phyloP scores from a whole-genome alignment of 2,888 invertebrate species.

The Blera fallax region DNA sequence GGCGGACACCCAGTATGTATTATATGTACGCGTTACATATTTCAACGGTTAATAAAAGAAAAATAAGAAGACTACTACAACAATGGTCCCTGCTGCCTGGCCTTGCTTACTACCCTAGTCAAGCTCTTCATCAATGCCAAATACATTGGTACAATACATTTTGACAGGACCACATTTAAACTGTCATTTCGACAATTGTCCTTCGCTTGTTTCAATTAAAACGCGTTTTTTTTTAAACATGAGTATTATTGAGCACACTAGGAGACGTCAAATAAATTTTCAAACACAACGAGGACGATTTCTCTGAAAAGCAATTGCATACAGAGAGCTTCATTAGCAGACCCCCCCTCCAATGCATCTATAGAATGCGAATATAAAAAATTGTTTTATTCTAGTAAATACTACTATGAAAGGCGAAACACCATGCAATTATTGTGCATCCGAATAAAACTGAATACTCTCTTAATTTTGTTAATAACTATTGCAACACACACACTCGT shows the following conservation, averaged over 20 bases:
- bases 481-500: neutral
- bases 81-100: too few species aligned
- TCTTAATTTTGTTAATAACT: constrained; percentile 22
- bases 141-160: too few species aligned
- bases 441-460: constrained; percentile 5
- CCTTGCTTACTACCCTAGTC: too few species aligned
- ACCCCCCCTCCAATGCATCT: too few species aligned
- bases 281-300: neutral
- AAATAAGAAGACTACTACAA: too few species aligned
- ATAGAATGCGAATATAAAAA: neutral
- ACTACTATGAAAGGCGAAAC: neutral
- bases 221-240: neutral
- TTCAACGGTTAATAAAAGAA: too few species aligned
- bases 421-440: neutral
- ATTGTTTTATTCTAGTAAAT: neutral
- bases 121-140: too few species aligned
- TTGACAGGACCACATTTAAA: too few species aligned
- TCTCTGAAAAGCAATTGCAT: neutral
- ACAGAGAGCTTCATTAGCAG: neutral
- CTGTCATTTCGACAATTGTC: neutral
- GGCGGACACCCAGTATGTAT: too few species aligned
- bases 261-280: neutral
- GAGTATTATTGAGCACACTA: neutral
- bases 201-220: neutral
- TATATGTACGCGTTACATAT: too few species aligned